Evolutionary conservation across 2,888 invertebrate genomes (phyloP), one percentile per base, ranked within the genome.

Genomic region (Agonopterix subpropinquella): DNA sequence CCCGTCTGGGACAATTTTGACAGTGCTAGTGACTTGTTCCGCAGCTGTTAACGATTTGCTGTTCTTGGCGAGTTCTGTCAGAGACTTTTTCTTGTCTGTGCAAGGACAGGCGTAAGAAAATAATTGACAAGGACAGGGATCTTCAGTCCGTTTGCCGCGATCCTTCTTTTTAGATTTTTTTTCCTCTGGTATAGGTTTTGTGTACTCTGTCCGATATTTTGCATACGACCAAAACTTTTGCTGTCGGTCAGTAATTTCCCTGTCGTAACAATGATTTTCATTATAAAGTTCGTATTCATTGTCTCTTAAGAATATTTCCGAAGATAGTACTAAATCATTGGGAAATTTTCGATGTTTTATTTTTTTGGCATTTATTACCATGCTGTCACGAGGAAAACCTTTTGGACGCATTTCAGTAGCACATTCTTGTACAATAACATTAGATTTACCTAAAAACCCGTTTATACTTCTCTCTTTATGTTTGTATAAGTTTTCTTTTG

Each of bases 31-130:
- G 28, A 65, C 49, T 63, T 77, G 65, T 53, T 75, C 65, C 46
- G 54, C 51, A 47, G 62, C 59, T 18, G 64, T 64, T 13, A 65
- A 45, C n/a, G 64, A 64, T 51, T 68, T 71, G 41, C 55, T 69
- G n/a, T 59, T 68, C 57, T 64, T 67, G 41, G 66, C 67, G 47
- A 77, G 55, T 52, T 73, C 67, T 8, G 68, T 68, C 1, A 69
- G 58, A 9, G 77, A 77, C 56, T 73, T 73, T 47, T 70, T 67
- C 35, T 44, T 41, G 15, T 67, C 69, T 1, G 68, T 68, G 55
- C 83, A 85, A 41, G 80, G 77, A 53, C 81, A 82, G 10, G 74
- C 70, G 50, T 80, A 81, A 4, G 81, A 80, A 65, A 83, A 83
- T 51, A 84, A 59, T 62, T 83, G 80, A 57, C 83, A 81, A 0